Evolutionary conservation across 2,888 invertebrate genomes (phyloP), one percentile per base, ranked within the genome.

Genomic region (Agelastica alni): DNA sequence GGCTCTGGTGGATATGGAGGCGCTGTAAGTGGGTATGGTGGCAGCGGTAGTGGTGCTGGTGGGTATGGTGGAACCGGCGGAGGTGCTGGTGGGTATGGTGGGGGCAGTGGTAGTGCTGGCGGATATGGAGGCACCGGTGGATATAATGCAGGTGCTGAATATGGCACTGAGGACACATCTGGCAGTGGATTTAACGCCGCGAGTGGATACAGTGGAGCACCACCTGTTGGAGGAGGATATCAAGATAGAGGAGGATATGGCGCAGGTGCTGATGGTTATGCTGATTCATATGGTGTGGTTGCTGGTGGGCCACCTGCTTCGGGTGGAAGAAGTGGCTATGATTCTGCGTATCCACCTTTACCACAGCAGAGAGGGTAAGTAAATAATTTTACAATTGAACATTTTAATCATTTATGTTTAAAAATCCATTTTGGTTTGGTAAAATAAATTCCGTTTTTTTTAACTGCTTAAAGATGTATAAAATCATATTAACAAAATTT

Each of bases 321-420:
- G n/a, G 61, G 53, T 9, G 58, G 54, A 12, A 60, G 64, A 34
- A 64, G 63, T 17, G 63, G 65, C n/a, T 67, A 67, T 34, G 67
- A 66, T 34, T 55, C 61, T 7, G 64, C 63, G 3, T 66, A 66
- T 52, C 65, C 67, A 17, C 66, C 67, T n/a, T 54, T 67, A 32
- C 64, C 66, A 16, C 61, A 60, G 43, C 65, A 64, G 47, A 55
- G 67, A 57, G 64, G 66, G 67, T 67, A 49, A 67, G 63, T 58
- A 28, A n/a, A n/a, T n/a, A n/a, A n/a, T n/a, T n/a, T n/a, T n/a
- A n/a, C n/a, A n/a, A n/a, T n/a, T n/a, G n/a, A n/a, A n/a, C n/a
- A n/a, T n/a, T n/a, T n/a, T n/a, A n/a, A n/a, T n/a, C n/a, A n/a
- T n/a, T n/a, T n/a, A n/a, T n/a, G n/a, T n/a, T n/a, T n/a, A n/a